phyloP scores from a whole-genome alignment of 2,113 vertebrate genomes.

The Phoenicopterus ruber region DNA sequence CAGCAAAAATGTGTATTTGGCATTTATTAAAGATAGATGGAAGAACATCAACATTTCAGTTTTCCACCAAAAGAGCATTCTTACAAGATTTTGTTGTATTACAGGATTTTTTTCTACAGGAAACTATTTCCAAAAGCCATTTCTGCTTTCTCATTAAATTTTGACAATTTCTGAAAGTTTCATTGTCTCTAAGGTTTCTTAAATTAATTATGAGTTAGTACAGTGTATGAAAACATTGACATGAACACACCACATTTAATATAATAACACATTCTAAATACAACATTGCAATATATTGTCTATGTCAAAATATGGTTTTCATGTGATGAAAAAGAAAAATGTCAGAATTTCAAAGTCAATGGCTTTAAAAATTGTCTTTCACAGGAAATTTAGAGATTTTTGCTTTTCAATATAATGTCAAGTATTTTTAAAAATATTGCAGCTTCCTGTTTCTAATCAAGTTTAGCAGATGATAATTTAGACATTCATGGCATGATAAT shows the following conservation, averaged over 20 bases:
- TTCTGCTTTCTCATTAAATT: neutral
- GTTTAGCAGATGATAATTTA: neutral
- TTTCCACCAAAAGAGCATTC: neutral
- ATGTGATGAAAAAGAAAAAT: neutral
- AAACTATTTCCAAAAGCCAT: neutral
- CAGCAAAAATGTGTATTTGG: neutral
- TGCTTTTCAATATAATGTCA: neutral
- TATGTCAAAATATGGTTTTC: neutral
- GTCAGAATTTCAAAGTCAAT: neutral
- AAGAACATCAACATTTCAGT: neutral
- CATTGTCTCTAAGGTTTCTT: neutral
- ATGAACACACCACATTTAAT: neutral
- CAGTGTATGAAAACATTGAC: neutral
- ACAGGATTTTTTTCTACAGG: neutral
- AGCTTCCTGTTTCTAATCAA: neutral
- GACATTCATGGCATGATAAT: neutral
- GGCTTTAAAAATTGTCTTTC: neutral
- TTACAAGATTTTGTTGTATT: neutral
- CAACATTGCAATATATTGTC: neutral
- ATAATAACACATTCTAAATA: neutral
- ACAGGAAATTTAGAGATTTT: neutral
- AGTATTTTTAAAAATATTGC: neutral
- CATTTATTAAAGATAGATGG: neutral
- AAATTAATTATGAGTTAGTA: neutral
- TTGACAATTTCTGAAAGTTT: neutral